Evolutionary conservation across 2,113 vertebrate species (phyloP), one percentile per base, ranked within the genome.

Genomic region (Ramphastos sulfuratus): DNA sequence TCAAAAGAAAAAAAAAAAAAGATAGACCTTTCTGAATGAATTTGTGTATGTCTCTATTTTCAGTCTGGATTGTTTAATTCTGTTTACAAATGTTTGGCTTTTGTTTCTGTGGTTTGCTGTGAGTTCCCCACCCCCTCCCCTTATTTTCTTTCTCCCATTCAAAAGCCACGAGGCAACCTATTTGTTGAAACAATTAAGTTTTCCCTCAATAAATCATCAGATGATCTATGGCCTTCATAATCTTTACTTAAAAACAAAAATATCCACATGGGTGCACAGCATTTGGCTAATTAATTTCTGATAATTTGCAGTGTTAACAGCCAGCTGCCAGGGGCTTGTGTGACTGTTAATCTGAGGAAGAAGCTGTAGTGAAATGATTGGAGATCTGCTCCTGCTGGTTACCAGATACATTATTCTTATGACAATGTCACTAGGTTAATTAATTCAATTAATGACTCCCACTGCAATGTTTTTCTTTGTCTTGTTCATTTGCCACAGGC

Each of bases 381-480:
- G 92, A 94, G 92, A 95, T 94, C 70, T 94, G 91, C 90, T 96
- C 82, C 96, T 96, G 95, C 94, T 94, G 89, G 91, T 96, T 94
- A 61, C 93, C 92, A 97, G 97, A 97, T 97, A 95, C 96, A 97
- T 96, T 92, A 92, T 73, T 92, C 93, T 86, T 96, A 79, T 96
- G 94, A 96, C 94, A 94, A 74, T 96, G 93, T 96, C 94, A 87
- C 90, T 71, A 48, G 93, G 94, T 97, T 97, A 97, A 97, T 97
- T 97, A 97, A 95, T 96, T 95, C 94, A 95, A 96, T 97, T 97
- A 96, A 95, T 97, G 91, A 85, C 85, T 96, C 92, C 90, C 63
- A 39, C 54, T 19, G 82, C 50, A 54, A 69, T 96, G 96, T 95
- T 95, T 95, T 94, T 60, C 94, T 96, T 95, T 93, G 94, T 94